Evolutionary conservation across 2,113 vertebrate genomes (phyloP), one percentile per base, ranked within the genome.

Genomic region (Cebidichthys violaceus): DNA sequence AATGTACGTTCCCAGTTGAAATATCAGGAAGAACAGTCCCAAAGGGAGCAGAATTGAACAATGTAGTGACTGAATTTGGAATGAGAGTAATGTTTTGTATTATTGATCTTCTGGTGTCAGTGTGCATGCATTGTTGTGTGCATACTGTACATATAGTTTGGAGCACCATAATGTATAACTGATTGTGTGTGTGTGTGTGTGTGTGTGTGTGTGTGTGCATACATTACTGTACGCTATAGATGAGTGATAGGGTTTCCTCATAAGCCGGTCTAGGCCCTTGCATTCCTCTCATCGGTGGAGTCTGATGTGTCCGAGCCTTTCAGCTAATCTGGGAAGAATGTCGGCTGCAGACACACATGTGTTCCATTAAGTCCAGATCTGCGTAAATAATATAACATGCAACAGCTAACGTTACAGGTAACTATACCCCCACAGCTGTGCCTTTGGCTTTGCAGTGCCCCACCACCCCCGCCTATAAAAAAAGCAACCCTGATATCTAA

Each of bases 341-440:
- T 89, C 37, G 84, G 83, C 86, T 88, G 82, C 83, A 92, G 90
- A 90, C 87, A 86, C 93, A 94, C 92, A 93, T 93, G 93, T 93
- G 94, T 93, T 94, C 89, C 90, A 93, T 94, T 94, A 93, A 92
- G 80, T 87, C 83, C 84, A 92, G 90, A 92, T 92, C 88, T 92
- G 90, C 67, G 86, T 92, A 91, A 92, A 91, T 93, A 94, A 93
- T 94, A 93, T 91, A 93, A 94, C 89, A 89, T 87, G 90, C 83
- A 87, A 85, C 87, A 89, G 92, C 93, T 94, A 90, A 88, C 83
- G 79, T 94, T 94, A 90, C 94, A 94, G 93, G 92, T 94, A 94
- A 94, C 93, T 79, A 65, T 90, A 94, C 82, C 90, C 90, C 84
- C 78, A 84, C 92, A 94, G 92, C 93, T 94, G 93, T 81, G 89